A percentile compares a stretch with the other conserved stretches of the same genome.
phyloP scores from a whole-genome alignment of 2,888 invertebrate species.

The Agrotis ipsilon region DNA sequence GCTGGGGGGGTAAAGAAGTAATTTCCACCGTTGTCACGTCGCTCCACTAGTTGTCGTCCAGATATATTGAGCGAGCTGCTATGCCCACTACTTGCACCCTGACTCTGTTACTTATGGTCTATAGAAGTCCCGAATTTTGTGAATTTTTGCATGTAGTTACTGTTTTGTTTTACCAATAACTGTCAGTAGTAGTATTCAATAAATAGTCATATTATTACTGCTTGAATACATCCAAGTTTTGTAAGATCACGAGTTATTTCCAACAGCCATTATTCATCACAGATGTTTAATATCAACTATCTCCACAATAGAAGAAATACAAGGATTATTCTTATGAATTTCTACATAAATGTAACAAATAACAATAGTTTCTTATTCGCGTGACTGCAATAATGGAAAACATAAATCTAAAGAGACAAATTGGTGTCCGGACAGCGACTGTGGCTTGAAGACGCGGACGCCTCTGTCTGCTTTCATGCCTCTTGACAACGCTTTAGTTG shows the following conservation, averaged over 20 bases:
- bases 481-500: slow-evolving; percentile 82
- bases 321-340: slow-evolving; percentile 61
- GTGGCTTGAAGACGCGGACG: slow-evolving; percentile 80
- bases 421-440: slow-evolving; percentile 81
- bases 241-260: slow-evolving; percentile 29
- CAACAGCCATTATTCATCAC: slow-evolving; percentile 52
- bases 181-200: no score
- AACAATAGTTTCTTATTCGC: slow-evolving; percentile 76
- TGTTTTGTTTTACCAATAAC: not conserved
- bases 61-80: slow-evolving; percentile 65
- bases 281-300: slow-evolving; percentile 62
- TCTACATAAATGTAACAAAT: slow-evolving; percentile 70
- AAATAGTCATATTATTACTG: no score
- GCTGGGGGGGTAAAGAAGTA: slow-evolving; percentile 57
- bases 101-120: slow-evolving; percentile 8
- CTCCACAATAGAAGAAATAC: slow-evolving; percentile 57
- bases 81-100: slow-evolving; percentile 36
- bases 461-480: slow-evolving; percentile 79
- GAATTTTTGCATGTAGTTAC: no score
- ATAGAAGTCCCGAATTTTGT: not conserved
- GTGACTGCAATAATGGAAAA: slow-evolving; percentile 82
- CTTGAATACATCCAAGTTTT: not conserved
- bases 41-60: slow-evolving; percentile 60
- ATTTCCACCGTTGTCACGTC: slow-evolving; percentile 69
- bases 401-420: slow-evolving; percentile 88